phyloP scores from a whole-genome alignment of 2,113 vertebrate genomes.

The Numenius arquata region DNA sequence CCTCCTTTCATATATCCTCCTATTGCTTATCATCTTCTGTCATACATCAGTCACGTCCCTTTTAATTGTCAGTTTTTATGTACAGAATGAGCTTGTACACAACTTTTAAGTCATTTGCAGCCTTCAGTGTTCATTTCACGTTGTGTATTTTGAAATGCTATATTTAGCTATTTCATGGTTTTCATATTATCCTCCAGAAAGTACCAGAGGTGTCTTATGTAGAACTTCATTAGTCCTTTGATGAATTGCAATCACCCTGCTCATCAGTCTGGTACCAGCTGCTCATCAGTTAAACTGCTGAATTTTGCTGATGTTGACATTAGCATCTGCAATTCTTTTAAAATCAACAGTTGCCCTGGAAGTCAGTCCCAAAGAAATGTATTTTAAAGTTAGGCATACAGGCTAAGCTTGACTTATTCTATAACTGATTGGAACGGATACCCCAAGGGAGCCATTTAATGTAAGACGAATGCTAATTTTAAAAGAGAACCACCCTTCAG shows the following conservation, averaged over 20 bases:
- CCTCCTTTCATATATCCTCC: not conserved
- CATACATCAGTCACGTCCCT: not conserved
- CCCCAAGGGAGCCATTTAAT: not conserved
- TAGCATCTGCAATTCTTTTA: conserved; percentile 11
- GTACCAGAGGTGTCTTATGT: not conserved
- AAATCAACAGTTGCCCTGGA: conserved; percentile 21
- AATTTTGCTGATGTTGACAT: conserved; percentile 23
- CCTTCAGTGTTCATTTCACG: not conserved
- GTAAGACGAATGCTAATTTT: not conserved
- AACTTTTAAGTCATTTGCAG: not conserved
- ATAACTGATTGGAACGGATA: not conserved
- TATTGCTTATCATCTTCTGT: not conserved
- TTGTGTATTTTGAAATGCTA: not conserved
- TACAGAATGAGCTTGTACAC: not conserved
- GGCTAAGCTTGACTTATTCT: not conserved
- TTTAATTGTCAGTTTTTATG: not conserved
- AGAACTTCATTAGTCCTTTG: conserved; percentile 15
- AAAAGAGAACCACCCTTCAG: not conserved
- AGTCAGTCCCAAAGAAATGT: not conserved
- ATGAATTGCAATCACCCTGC: conserved; percentile 42
- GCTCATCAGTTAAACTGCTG: conserved; percentile 47
- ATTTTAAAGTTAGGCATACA: not conserved
- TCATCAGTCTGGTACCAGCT: conserved; percentile 44
- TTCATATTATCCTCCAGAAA: not conserved
- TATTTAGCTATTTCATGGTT: not conserved